These are phyloP conservation scores for Vulpes vulpes DNA, from an alignment of 2,113 vertebrate genomes.

Conservation along the genomic window DNA sequence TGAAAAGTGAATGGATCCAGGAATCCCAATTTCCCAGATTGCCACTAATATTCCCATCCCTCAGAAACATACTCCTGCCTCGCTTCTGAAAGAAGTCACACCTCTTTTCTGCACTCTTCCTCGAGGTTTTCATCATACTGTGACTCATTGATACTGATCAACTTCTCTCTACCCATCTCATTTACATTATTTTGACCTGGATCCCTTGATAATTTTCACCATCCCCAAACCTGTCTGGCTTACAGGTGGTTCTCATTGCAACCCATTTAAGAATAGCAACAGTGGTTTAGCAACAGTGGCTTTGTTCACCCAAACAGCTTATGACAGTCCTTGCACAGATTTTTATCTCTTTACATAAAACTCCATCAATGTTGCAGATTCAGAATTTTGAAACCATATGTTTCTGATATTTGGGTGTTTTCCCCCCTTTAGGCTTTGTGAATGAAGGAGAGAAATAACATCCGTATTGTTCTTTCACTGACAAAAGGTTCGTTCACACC, in stretches of 20 bases:
- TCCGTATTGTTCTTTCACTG: conserved; percentile 59
- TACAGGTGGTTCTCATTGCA: conserved; percentile 95
- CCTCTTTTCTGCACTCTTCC: conserved; percentile 77
- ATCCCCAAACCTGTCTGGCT: conserved; percentile 79
- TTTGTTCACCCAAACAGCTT: conserved; percentile 89
- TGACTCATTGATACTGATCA: conserved; percentile 77
- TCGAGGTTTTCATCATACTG: conserved; percentile 85
- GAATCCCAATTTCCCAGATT: not conserved
- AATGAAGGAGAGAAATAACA: conserved; percentile 74
- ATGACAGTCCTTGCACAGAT: conserved; percentile 90
- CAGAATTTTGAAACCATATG: conserved; percentile 90
- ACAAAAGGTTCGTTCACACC: conserved; percentile 60
- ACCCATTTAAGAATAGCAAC: conserved; percentile 90
- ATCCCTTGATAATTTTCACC: conserved; percentile 82
- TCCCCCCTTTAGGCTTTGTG: conserved; percentile 70
- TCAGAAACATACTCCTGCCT: conserved; percentile 44
- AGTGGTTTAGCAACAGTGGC: conserved; percentile 89
- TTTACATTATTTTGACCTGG: conserved; percentile 84
- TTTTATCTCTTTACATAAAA: conserved; percentile 94
- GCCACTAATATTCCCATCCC: not conserved
- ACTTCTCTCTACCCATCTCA: conserved; percentile 80
- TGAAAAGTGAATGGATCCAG: not conserved
- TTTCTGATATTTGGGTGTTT: conserved; percentile 89
- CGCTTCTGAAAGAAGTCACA: conserved; percentile 53
- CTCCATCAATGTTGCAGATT: conserved; percentile 86